These are phyloP conservation scores for Drosophila pachea DNA, from an alignment of 1,140 invertebrate species.

Conservation along the genomic window DNA sequence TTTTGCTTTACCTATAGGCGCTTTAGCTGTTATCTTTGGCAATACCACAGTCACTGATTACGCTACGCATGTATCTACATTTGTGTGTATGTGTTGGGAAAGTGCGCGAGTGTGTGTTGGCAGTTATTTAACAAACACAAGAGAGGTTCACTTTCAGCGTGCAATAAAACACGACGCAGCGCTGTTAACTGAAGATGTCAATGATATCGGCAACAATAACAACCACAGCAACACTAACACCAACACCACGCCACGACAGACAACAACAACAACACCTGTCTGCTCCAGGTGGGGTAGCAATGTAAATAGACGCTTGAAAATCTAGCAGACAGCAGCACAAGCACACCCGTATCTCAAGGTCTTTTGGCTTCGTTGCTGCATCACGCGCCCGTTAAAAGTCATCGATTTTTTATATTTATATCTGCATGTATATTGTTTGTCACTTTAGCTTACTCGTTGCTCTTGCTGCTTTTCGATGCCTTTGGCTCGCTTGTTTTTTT, in stretches of 20 bases:
- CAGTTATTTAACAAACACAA: slow-evolving; percentile 42
- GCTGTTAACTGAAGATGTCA: slow-evolving; percentile 23
- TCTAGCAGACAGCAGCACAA: slow-evolving; percentile 22
- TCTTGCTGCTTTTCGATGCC: slow-evolving; percentile 41
- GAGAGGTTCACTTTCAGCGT: slow-evolving; percentile 25
- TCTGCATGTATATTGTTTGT: slow-evolving; percentile 49
- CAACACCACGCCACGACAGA: background rate
- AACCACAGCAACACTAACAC: slow-evolving; percentile 12
- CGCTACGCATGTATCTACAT: slow-evolving; percentile 60
- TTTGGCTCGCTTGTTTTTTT: slow-evolving; percentile 35
- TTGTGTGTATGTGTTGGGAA: slow-evolving; percentile 4
- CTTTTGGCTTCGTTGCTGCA: slow-evolving; percentile 35
- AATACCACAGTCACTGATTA: slow-evolving; percentile 59
- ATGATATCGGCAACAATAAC: slow-evolving; percentile 13
- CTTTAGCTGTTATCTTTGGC: slow-evolving; percentile 59
- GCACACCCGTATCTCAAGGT: slow-evolving; percentile 37
- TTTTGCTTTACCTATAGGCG: slow-evolving; percentile 16
- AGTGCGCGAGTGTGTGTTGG: slow-evolving; percentile 3
- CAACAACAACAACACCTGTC: slow-evolving; percentile 65
- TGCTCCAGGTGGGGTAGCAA: slow-evolving; percentile 64
- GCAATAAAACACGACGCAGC: slow-evolving; percentile 14
- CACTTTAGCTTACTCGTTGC: slow-evolving; percentile 50
- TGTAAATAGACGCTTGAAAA: slow-evolving; percentile 55
- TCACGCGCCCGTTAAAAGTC: slow-evolving; percentile 27
- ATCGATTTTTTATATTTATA: slow-evolving; percentile 68